A percentile compares a stretch with the other conserved stretches of the same genome.
These are phyloP conservation scores for Oegoconia quadripuncta DNA, from an alignment of 2,888 invertebrate species.

Conservation along the genomic window DNA sequence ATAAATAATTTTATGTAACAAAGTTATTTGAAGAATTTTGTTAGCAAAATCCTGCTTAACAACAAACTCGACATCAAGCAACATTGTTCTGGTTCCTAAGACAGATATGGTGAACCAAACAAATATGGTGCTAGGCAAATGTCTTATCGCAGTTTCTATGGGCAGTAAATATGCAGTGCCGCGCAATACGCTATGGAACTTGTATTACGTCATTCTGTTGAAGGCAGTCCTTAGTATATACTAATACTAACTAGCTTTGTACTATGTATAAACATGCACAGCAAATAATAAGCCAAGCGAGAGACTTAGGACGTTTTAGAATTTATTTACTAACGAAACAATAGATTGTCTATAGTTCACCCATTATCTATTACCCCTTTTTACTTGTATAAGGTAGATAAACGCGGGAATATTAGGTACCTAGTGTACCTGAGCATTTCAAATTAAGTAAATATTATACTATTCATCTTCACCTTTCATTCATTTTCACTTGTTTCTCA, in stretches of 20 bases:
- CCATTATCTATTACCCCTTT: too few species aligned
- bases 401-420: too few species aligned
- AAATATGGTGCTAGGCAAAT: slow-evolving; percentile 35
- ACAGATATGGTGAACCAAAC: slow-evolving; percentile 29
- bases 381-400: too few species aligned
- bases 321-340: slow-evolving; percentile 4
- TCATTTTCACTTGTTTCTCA: too few species aligned
- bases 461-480: too few species aligned
- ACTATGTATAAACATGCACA: neutral
- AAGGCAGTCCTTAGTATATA: neutral
- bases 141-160: slow-evolving; percentile 42
- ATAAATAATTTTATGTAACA: too few species aligned
- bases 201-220: slow-evolving; percentile 53
- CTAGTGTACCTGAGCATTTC: too few species aligned
- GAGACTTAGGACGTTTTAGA: slow-evolving; percentile 8
- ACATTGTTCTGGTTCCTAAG: slow-evolving; percentile 30
- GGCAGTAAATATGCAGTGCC: slow-evolving; percentile 52
- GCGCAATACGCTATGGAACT: slow-evolving; percentile 45
- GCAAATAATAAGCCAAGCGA: neutral
- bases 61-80: slow-evolving; percentile 21
- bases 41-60: too few species aligned
- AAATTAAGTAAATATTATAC: too few species aligned
- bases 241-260: too few species aligned
- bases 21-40: too few species aligned
- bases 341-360: slow-evolving; percentile 6